Evolutionary conservation across 1,140 invertebrate genomes (phyloP).

Genomic region (Diplogasteroides magnus): DNA sequence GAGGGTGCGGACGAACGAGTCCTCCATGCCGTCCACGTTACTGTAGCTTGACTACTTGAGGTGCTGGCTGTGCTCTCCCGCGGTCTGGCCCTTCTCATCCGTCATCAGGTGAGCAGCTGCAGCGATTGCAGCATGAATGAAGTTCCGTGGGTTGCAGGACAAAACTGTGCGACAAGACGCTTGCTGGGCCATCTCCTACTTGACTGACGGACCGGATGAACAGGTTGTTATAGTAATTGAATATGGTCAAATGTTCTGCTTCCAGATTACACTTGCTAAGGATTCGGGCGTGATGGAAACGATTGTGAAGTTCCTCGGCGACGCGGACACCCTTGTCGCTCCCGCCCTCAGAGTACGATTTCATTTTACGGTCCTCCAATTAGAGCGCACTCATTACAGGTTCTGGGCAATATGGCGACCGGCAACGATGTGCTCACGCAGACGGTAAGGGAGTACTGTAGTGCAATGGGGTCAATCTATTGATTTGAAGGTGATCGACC

Average conservation of each 20-base stretch:
- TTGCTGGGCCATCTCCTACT: conserved; percentile 37
- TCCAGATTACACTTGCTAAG: conserved; percentile 20
- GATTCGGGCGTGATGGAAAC: conserved; percentile 16
- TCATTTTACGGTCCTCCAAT: background rate
- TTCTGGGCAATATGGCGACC: conserved; percentile 36
- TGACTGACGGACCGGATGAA: conserved; percentile 39
- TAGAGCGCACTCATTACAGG: background rate
- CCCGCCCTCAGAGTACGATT: conserved; percentile 22
- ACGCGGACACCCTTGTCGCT: conserved; percentile 23
- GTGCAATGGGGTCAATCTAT: background rate
- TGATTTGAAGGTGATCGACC: conserved; percentile 29
- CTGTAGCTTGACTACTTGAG: conserved; percentile 1
- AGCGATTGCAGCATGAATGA: background rate
- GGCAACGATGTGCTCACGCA: conserved; percentile 36
- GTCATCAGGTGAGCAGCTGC: conserved; percentile 11
- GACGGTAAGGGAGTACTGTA: conserved; percentile 7
- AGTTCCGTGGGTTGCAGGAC: conserved; percentile 19
- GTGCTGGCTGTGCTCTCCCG: conserved; percentile 17
- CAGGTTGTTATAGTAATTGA: conserved; percentile 6
- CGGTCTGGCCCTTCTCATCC: conserved; percentile 21
- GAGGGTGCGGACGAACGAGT: conserved; percentile 31
- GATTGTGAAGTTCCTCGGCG: conserved; percentile 15
- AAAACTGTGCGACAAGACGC: conserved; percentile 32
- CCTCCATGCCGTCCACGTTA: conserved; percentile 14
- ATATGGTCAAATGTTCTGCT: background rate